Conservation (phyloP, 92 coral and sea anemone species). For the Zoanthus gigantus region DNA sequence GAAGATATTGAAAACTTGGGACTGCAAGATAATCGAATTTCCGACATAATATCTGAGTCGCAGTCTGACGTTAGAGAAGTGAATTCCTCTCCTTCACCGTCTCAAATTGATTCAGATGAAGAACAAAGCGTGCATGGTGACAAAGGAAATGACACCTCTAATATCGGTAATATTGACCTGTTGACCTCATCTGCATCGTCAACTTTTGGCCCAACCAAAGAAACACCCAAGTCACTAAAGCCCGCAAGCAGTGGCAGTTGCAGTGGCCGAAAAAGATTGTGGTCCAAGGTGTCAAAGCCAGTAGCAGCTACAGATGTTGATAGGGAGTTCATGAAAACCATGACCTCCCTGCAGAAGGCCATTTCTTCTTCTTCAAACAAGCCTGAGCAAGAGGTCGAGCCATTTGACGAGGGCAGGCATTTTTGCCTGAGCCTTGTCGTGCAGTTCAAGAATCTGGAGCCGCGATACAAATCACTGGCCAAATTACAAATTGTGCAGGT, state of each 20-base stretch:
- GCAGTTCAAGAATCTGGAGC: conserved; percentile 13
- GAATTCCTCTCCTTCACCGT: conserved; percentile 22
- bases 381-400: conserved; percentile 12
- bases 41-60: conserved; percentile 17
- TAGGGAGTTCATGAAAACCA: conserved; percentile 38
- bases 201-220: conserved; percentile 9
- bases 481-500: conserved; percentile 40
- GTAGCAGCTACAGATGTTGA: conserved; percentile 36
- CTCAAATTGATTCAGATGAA: conserved; percentile 14
- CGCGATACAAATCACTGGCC: conserved; percentile 16
- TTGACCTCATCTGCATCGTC: conserved; percentile 12
- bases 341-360: conserved; percentile 28
- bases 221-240: conserved; percentile 8
- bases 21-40: conserved; percentile 30
- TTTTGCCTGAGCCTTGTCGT: conserved; percentile 23
- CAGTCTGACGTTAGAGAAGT: conserved; percentile 17
- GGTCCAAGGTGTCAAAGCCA: conserved; percentile 16
- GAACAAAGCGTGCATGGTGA: conserved; percentile 8
- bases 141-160: conserved; percentile 7
- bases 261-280: conserved; percentile 9
- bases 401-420: conserved; percentile 32
- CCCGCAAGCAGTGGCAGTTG: conserved; percentile 8
- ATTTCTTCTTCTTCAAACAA: conserved; percentile 1
- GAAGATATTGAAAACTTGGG: conserved; percentile 26
- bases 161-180: background rate